Conservation (phyloP, 2,888 invertebrate species). For the Selenia dentaria region DNA sequence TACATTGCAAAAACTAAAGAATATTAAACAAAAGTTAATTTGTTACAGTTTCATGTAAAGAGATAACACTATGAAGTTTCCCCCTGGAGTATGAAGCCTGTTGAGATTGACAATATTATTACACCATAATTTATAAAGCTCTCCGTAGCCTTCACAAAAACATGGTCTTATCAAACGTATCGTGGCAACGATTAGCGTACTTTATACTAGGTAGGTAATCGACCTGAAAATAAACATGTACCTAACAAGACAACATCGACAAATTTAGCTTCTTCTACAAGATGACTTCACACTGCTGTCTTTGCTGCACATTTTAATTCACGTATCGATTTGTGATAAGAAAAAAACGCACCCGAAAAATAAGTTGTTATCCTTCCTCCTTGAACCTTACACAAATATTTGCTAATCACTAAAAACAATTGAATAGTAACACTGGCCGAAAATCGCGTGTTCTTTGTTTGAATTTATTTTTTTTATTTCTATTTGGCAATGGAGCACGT, state of each 20-base stretch:
- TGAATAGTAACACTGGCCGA: conserved; percentile 1
- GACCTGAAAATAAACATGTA: background rate
- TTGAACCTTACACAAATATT: background rate
- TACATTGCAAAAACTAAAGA: no score
- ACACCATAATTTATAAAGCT: no score
- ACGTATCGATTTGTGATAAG: conserved; percentile 29
- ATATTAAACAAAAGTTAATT: no score
- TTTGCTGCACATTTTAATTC: conserved; percentile 26
- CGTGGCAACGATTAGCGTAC: background rate
- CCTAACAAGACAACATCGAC: conserved; percentile 9
- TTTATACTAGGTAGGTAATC: background rate
- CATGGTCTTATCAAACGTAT: conserved; percentile 4
- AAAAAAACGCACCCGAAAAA: conserved; percentile 29
- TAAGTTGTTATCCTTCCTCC: background rate
- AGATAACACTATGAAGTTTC: no score
- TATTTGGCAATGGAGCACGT: conserved; percentile 11
- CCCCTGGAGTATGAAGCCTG: no score
- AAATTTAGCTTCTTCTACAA: conserved; percentile 6
- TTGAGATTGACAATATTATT: no score
- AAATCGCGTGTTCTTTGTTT: conserved; percentile 20
- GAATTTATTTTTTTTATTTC: conserved; percentile 18
- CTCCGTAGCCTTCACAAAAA: conserved; percentile 7
- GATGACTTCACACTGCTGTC: conserved; percentile 13
- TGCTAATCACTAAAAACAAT: conserved; percentile 6
- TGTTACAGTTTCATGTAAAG: no score